phyloP scores from a whole-genome alignment of 1,140 invertebrate species.

The Bombus turneri region DNA sequence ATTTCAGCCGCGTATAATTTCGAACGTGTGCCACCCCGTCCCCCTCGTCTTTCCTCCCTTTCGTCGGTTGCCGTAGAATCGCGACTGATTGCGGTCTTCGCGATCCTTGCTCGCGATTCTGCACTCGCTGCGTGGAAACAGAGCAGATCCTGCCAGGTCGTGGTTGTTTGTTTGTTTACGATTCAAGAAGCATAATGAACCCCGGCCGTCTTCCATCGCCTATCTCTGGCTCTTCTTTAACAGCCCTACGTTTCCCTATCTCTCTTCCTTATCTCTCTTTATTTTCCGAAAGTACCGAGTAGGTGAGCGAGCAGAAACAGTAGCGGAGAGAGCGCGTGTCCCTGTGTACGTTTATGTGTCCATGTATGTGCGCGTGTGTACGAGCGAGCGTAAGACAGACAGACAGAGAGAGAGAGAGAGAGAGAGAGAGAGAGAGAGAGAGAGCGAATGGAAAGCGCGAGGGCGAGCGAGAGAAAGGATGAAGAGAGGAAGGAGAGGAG shows the following conservation, averaged over 20 bases:
- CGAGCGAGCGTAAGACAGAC: not conserved
- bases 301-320: constrained; percentile 24
- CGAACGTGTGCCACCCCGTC: not conserved
- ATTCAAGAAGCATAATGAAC: constrained; percentile 59
- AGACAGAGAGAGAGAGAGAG: not conserved
- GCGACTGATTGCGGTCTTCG: constrained; percentile 24
- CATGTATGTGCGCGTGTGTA: too few relatives aligned
- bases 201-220: constrained; percentile 32
- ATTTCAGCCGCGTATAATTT: constrained; percentile 38
- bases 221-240: constrained; percentile 17
- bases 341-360: not conserved
- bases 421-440: too few relatives aligned
- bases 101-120: constrained; percentile 16
- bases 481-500: not conserved
- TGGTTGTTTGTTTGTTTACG: constrained; percentile 59
- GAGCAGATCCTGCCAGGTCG: constrained; percentile 2
- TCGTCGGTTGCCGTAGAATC: not conserved
- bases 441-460: not conserved
- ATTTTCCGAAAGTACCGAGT: constrained; percentile 44
- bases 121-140: not conserved
- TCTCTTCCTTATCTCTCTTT: constrained; percentile 26
- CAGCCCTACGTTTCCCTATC: not conserved
- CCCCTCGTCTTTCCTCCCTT: not conserved
- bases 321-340: too few relatives aligned
- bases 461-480: not conserved